Percentiles rank a stretch among this genome's conserved stretches.
phyloP scores from a whole-genome alignment of 2,888 invertebrate species.

The Nephrotoma flavescens region DNA sequence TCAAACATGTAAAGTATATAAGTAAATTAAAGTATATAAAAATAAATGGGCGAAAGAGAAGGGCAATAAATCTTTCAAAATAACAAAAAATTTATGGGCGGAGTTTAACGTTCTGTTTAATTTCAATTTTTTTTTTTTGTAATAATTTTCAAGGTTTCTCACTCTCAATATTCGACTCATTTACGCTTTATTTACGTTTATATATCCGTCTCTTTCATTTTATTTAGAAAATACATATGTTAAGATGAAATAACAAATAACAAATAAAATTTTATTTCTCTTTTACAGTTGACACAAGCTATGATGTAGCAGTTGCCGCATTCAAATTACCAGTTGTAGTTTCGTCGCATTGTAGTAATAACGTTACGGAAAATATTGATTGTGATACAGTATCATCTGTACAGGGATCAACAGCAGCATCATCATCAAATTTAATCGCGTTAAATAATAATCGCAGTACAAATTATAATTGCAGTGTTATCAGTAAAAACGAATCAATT shows the following conservation, averaged over 20 bases:
- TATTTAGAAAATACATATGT: background rate
- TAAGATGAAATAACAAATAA: background rate
- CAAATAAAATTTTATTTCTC: background rate
- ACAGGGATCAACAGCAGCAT: background rate
- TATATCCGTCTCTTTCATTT: background rate
- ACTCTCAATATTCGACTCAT: background rate
- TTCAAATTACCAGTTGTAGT: slow-evolving; percentile 15
- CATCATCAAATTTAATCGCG: background rate
- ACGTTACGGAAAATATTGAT: background rate
- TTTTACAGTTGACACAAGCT: slow-evolving; percentile 12
- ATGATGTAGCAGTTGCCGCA: slow-evolving; percentile 14
- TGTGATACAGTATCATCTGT: background rate
- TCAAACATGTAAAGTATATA: background rate
- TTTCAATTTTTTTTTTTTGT: background rate
- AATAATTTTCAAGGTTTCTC: background rate
- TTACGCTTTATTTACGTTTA: background rate
- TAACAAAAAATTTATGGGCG: background rate
- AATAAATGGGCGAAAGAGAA: background rate
- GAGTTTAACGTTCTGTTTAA: background rate
- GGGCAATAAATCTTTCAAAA: background rate
- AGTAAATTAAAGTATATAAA: background rate
- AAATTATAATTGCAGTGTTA: background rate
- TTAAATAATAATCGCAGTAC: background rate
- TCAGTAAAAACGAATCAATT: background rate
- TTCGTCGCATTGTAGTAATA: slow-evolving; percentile 10